These are phyloP conservation scores for Mesorhabditis belari DNA, from an alignment of 2,888 invertebrate species.

Conservation along the genomic window DNA sequence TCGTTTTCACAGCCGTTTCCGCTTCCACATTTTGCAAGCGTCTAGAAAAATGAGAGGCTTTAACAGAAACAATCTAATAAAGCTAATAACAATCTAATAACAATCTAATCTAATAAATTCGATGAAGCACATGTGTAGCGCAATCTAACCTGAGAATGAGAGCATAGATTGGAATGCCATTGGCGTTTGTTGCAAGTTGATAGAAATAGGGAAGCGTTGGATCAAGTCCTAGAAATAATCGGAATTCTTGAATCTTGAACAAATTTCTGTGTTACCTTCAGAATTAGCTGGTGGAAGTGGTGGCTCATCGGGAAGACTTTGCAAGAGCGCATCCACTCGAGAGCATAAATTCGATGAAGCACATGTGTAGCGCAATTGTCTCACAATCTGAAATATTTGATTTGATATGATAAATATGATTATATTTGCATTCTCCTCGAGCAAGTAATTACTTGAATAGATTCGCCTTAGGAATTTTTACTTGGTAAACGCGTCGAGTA, in stretches of 20 bases:
- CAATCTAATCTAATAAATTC: neutral
- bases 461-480: too few species aligned
- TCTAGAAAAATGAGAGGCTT: too few species aligned
- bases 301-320: conserved; percentile 7
- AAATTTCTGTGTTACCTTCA: neutral
- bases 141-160: neutral
- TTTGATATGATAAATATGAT: too few species aligned
- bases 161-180: neutral
- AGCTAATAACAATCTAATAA: too few species aligned
- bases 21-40: conserved; percentile 12
- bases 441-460: too few species aligned
- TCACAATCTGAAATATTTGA: conserved; percentile 11
- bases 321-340: conserved; percentile 15
- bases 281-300: conserved; percentile 5
- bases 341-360: conserved; percentile 15
- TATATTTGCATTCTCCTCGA: too few species aligned
- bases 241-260: neutral
- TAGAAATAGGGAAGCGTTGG: neutral
- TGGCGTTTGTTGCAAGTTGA: neutral
- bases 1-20: conserved; percentile 11
- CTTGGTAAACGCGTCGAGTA: too few species aligned
- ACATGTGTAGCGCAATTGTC: conserved; percentile 10
- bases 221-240: neutral
- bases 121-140: neutral
- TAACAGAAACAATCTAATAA: too few species aligned